Base-by-base conservation (phyloP, 1,140 invertebrate species). In the Branchinecta lindahli region DNA sequence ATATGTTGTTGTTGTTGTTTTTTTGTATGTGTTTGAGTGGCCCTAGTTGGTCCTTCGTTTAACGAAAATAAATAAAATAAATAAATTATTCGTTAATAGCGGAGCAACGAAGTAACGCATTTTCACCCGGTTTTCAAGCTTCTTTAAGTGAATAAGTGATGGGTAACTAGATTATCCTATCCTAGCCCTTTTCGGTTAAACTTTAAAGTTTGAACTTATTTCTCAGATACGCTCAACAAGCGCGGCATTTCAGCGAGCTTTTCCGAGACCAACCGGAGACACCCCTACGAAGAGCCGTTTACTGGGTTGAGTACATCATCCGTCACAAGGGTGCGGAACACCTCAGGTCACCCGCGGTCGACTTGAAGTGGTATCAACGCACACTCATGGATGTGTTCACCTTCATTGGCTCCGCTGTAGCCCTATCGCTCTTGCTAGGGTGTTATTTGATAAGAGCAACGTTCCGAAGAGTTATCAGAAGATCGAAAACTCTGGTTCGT, bases 261-360 rank as follows among this genome's bases (percentile, higher is more conserved):
- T 75, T 76, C 66, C 68, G 68, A 15, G 78, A 79, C 66, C 73
- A 73, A 68, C 73, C 72, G 9, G 67, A 72, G 18, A 70, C 74
- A 46, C 75, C 77, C 10, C n/a, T 74, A 65, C 73, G 77, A 9
- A 44, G 68, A 67, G 78, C 76, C 0, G 73, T 78, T 8, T 79
- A 74, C 69, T 79, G 78, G 78, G 73, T 74, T 2, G 77, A 80
- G 72, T 79, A 79, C 66, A 75, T 78, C 0, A 66, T 77, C 33
- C 71, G 74, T 18, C 73, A 77, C 66, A 73, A 76, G 68, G 76
- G 76, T 44, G 75, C 76, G 8, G 7, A 61, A 45, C 76, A 78
- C 68, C 70, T 78, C 8, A 72, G 72, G 45, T 71, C 72, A 8
- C 66, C 71, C 12, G 74, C 74, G 1, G 68, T 69, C 69, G 67